These are phyloP conservation scores for Drosophila anomalata DNA, from an alignment of 2,888 invertebrate species.

Conservation along the genomic window DNA sequence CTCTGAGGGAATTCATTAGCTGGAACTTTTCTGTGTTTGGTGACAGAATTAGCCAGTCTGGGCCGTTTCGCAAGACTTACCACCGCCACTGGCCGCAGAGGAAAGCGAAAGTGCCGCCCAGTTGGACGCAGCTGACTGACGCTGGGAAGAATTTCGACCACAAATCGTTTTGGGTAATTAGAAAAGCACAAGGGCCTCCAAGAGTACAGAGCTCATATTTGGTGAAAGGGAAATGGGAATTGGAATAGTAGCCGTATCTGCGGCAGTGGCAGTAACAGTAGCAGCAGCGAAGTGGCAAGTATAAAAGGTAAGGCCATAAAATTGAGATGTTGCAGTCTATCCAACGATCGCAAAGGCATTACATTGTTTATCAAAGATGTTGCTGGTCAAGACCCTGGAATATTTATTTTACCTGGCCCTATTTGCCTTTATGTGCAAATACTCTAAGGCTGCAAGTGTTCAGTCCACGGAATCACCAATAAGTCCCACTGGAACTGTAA, in stretches of 20 bases:
- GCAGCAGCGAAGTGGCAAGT: conserved; percentile 34
- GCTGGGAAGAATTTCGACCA: conserved; percentile 80
- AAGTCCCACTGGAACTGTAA: conserved; percentile 35
- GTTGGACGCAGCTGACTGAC: conserved; percentile 71
- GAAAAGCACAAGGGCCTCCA: conserved; percentile 57
- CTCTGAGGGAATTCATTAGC: conserved; percentile 49
- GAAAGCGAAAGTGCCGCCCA: conserved; percentile 76
- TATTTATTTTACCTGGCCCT: conserved; percentile 69
- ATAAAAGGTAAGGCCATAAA: conserved; percentile 70
- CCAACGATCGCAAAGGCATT: conserved; percentile 39
- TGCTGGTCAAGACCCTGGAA: conserved; percentile 68
- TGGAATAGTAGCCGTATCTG: conserved; percentile 17
- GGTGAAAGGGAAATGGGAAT: conserved; percentile 74
- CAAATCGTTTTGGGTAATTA: conserved; percentile 77
- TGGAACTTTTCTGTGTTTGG: conserved; percentile 47
- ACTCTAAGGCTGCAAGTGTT: conserved; percentile 64
- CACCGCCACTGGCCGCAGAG: conserved; percentile 44
- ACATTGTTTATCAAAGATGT: conserved; percentile 51
- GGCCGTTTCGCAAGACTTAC: conserved; percentile 62
- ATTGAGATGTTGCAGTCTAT: conserved; percentile 59
- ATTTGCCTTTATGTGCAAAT: conserved; percentile 68
- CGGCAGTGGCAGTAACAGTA: conserved; percentile 42
- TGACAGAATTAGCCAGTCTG: conserved; percentile 58
- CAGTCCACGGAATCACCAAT: conserved; percentile 54
- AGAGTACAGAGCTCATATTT: conserved; percentile 56